Evolutionary conservation across 2,888 invertebrate species (phyloP).

Genomic region (Coelopa pilipes): DNA sequence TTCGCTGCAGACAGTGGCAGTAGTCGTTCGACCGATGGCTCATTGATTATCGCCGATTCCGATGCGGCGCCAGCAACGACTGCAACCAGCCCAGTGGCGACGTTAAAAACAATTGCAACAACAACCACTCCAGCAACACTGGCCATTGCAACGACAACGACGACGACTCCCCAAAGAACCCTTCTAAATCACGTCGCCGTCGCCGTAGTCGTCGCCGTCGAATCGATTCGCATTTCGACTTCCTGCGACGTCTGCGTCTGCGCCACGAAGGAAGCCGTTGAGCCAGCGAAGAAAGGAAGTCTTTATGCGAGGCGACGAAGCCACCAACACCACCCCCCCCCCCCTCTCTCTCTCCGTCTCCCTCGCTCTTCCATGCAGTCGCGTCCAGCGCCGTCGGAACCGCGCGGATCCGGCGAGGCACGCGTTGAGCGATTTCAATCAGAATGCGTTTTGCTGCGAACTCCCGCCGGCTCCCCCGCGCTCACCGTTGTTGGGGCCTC

Average conservation of each 20-base stretch:
- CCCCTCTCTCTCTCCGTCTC: background rate
- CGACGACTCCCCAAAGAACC: no score
- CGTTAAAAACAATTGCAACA: no score
- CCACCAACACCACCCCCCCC: background rate
- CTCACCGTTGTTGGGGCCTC: background rate
- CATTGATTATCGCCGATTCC: no score
- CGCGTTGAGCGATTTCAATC: slow-evolving; percentile 4
- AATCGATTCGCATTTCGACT: slow-evolving; percentile 26
- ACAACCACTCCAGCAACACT: background rate
- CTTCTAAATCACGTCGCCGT: slow-evolving; percentile 4
- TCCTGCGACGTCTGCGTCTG: background rate
- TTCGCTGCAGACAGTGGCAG: no score
- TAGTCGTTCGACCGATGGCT: no score
- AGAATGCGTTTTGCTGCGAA: slow-evolving; percentile 1
- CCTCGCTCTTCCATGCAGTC: background rate
- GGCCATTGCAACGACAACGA: background rate
- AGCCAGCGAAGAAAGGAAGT: slow-evolving; percentile 31
- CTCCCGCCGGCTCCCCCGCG: background rate
- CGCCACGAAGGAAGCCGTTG: no score
- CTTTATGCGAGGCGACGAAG: slow-evolving; percentile 14
- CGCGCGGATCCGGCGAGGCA: background rate
- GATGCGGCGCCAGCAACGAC: no score
- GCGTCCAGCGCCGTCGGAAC: background rate
- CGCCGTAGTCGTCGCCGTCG: no score
- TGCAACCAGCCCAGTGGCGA: no score